Base-by-base conservation (phyloP, 2,888 invertebrate genomes). In the Ctena decussata region DNA sequence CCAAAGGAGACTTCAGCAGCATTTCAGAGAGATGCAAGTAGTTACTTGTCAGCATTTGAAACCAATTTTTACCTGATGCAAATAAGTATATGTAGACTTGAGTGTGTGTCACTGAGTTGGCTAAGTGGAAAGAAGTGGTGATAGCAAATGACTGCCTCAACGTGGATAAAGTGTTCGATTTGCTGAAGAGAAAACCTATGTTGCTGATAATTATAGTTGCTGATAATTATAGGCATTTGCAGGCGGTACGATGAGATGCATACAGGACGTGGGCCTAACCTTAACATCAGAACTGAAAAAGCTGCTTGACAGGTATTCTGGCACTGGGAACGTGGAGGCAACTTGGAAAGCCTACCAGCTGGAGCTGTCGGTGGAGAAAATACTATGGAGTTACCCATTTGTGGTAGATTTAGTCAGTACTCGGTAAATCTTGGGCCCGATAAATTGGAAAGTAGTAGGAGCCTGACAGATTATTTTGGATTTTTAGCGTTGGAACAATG, bases 21-120 rank as follows among this genome's bases (percentile, higher is more conserved):
- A 18, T 80, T 77, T 77, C 24, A 30, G 35, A 21, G 70, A 49
- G 86, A 86, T 41, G 80, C 82, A 18, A 27, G 39, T 15, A 35
- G 24, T 18, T 86, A 86, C 39, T 21, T 86, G 39, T 80, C 86
- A n/a, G 35, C 70, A 39, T 49, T 86, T 53, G 46, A 77, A 35
- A 80, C 44, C 24, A 86, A 83, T 27, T 80, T 41, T 41, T 11
- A 41, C 2, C 37, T 76, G 15, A 76, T 80, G 60, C 53, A 24
- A 69, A 73, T 44, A 35, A 65, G 79, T 72, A 53, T 41, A 53
- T 85, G 82, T 69, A 44, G 85, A 57, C 41, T 85, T n/a, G 81
- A 82, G 74, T 65, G 57, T n/a, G n/a, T 83, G 82, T 80, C 3
- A 57, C 53, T n/a, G 74, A 71, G 41, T 15, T 76, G 53, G 39